phyloP scores from a whole-genome alignment of 2,113 vertebrate species.

The Tympanuchus pallidicinctus region DNA sequence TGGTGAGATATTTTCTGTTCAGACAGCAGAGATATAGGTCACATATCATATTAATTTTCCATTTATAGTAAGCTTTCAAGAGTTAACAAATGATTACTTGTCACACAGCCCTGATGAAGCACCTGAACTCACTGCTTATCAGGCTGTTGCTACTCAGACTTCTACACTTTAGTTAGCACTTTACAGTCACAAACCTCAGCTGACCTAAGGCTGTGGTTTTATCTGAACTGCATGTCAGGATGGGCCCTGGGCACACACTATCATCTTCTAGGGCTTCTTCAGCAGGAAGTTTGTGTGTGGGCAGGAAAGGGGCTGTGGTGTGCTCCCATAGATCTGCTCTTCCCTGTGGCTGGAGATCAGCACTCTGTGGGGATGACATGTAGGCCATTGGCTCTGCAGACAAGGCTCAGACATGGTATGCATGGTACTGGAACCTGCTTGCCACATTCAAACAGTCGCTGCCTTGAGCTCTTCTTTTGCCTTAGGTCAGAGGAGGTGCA shows the following conservation, averaged over 20 bases:
- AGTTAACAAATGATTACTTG: neutral
- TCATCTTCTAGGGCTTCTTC: neutral
- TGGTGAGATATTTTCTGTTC: neutral
- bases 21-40: neutral
- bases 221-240: neutral
- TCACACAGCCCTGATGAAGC: neutral
- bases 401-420: neutral
- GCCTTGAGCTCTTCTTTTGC: neutral
- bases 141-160: neutral
- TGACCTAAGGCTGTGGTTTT: neutral
- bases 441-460: neutral
- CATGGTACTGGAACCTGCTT: neutral
- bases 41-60: neutral
- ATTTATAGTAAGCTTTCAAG: conserved; percentile 3
- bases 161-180: neutral
- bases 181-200: neutral
- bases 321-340: neutral
- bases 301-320: neutral
- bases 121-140: neutral
- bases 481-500: neutral
- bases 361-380: neutral
- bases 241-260: neutral
- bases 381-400: neutral
- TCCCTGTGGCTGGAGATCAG: neutral
- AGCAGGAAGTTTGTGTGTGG: neutral